Conservation (phyloP, 1,140 invertebrate species). For the Homalodisca vitripennis region DNA sequence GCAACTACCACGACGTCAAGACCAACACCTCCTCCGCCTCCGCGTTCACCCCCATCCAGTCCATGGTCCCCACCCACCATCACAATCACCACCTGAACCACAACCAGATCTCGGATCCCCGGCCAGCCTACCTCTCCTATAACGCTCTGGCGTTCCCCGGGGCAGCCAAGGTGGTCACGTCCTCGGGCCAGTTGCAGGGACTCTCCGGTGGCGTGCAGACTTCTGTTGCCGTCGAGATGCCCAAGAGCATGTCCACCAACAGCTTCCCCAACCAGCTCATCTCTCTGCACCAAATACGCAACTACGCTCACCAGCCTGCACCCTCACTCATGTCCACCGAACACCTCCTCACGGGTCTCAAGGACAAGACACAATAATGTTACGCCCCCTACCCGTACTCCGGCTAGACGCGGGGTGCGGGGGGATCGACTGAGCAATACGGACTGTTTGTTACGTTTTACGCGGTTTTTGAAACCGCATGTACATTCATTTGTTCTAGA, state of each 20-base stretch:
- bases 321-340: constrained; percentile 42
- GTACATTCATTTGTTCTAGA: not conserved
- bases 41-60: constrained; percentile 87
- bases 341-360: constrained; percentile 44
- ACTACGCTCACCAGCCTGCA: constrained; percentile 88
- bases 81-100: constrained; percentile 59
- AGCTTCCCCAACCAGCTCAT: constrained; percentile 93
- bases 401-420: constrained; percentile 8
- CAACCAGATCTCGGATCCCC: constrained; percentile 66
- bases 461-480: constrained; percentile 5
- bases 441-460: constrained; percentile 11
- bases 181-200: constrained; percentile 44
- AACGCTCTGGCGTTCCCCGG: constrained; percentile 68
- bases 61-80: constrained; percentile 70
- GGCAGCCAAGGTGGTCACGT: constrained; percentile 46
- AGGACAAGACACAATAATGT: constrained; percentile 42
- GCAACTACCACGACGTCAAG: constrained; percentile 46
- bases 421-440: constrained; percentile 19
- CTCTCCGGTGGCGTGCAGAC: constrained; percentile 40
- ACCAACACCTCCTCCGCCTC: constrained; percentile 64
- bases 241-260: constrained; percentile 59
- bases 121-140: constrained; percentile 81
- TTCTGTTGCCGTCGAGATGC: constrained; percentile 48
- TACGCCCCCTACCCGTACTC: constrained; percentile 31
- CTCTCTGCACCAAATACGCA: constrained; percentile 93